phyloP scores from a whole-genome alignment of 1,140 invertebrate species.

The Orchesella cincta region DNA sequence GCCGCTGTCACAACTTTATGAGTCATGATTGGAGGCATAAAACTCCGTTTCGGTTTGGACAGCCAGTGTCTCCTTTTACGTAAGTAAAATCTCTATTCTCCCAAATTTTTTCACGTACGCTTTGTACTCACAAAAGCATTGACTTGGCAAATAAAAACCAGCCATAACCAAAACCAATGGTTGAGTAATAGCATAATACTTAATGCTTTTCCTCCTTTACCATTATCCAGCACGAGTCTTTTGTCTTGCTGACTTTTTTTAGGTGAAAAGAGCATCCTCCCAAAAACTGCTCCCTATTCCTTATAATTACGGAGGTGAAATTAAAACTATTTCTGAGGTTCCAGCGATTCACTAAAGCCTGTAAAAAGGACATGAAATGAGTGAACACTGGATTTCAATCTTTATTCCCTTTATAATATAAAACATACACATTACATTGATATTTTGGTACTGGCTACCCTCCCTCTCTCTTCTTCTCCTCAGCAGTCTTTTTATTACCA shows the following conservation, averaged over 20 bases:
- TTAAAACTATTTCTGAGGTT: constrained; percentile 18
- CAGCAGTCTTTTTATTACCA: constrained; percentile 7
- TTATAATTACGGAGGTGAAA: constrained; percentile 15
- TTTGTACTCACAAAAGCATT: too few relatives aligned
- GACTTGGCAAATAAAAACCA: too few relatives aligned
- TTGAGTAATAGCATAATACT: too few relatives aligned
- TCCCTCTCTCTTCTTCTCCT: not conserved
- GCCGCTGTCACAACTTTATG: constrained; percentile 4
- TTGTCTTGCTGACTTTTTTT: too few relatives aligned
- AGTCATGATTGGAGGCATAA: constrained; percentile 14
- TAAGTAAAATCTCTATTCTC: not conserved
- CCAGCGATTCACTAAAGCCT: not conserved
- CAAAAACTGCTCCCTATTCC: not conserved
- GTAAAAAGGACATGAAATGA: not conserved
- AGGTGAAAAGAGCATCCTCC: not conserved
- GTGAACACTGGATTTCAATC: not conserved
- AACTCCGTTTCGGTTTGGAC: not conserved
- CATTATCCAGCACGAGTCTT: too few relatives aligned
- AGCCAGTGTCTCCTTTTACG: not conserved
- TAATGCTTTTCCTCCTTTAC: too few relatives aligned
- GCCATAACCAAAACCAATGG: too few relatives aligned
- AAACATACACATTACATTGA: not conserved
- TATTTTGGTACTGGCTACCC: not conserved
- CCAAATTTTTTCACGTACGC: too few relatives aligned
- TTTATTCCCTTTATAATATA: not conserved